Conservation (phyloP, 2,888 invertebrate genomes). For the Penaeus monodon region DNA sequence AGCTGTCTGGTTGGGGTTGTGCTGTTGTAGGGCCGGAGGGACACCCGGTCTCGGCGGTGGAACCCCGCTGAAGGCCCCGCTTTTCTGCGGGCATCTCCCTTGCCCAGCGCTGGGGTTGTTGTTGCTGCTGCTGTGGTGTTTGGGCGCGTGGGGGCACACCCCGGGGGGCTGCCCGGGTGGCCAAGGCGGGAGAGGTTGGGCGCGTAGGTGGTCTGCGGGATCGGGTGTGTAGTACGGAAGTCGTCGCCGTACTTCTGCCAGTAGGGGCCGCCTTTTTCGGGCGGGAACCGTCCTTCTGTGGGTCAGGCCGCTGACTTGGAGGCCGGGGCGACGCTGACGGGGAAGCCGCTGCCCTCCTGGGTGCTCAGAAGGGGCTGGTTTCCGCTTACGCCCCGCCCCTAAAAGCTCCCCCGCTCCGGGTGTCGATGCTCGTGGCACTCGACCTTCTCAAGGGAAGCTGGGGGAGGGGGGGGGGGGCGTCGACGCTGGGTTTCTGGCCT, state of each 20-base stretch:
- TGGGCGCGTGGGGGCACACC: conserved; percentile 39
- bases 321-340: neutral
- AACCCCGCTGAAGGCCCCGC: neutral
- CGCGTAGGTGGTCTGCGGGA: conserved; percentile 27
- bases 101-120: conserved; percentile 7
- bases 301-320: conserved; percentile 6
- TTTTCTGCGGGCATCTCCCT: neutral
- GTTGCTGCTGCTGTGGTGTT: conserved; percentile 18
- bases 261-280: conserved; percentile 42
- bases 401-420: conserved; percentile 34
- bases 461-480: neutral
- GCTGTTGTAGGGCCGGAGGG: too few relatives aligned
- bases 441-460: neutral
- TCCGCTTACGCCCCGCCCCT: neutral
- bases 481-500: neutral
- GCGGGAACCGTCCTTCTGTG: conserved; percentile 4
- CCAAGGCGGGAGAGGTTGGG: neutral
- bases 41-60: neutral
- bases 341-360: neutral
- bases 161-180: conserved; percentile 38
- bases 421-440: conserved; percentile 36
- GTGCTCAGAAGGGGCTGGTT: neutral
- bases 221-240: conserved; percentile 31
- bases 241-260: conserved; percentile 41
- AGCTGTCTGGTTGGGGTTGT: too few relatives aligned